These are phyloP conservation scores for Cebidichthys violaceus DNA, from an alignment of 2,113 vertebrate species.

Conservation along the genomic window DNA sequence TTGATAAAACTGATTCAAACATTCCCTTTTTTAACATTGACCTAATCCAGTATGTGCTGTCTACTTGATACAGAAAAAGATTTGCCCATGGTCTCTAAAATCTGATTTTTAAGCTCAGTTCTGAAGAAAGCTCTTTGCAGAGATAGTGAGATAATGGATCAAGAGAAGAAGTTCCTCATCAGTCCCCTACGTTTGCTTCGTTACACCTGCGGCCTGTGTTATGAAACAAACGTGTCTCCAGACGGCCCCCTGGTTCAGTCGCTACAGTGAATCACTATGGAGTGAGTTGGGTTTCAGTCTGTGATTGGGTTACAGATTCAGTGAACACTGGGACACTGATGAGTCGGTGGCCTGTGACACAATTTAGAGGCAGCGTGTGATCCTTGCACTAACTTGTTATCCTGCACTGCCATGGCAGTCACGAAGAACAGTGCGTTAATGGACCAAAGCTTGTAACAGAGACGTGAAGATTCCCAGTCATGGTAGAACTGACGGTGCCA, in stretches of 20 bases:
- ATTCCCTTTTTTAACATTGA: not conserved
- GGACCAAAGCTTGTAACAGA: not conserved
- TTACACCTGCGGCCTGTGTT: conserved; percentile 36
- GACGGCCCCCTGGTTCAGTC: not conserved
- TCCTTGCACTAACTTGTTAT: conserved; percentile 36
- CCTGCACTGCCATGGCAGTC: not conserved
- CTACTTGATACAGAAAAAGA: not conserved
- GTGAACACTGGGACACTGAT: conserved; percentile 10
- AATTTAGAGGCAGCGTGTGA: conserved; percentile 32
- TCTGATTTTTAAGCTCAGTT: not conserved
- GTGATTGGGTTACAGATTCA: conserved; percentile 35
- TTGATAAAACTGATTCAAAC: not conserved
- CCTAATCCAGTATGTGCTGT: not conserved
- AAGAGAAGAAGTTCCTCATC: not conserved
- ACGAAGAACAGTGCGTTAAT: not conserved
- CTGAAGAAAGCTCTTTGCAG: not conserved
- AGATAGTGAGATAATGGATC: not conserved
- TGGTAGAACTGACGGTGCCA: not conserved
- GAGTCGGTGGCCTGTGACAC: conserved; percentile 49
- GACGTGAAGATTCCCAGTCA: not conserved
- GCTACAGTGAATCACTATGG: conserved; percentile 26
- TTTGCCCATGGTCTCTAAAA: not conserved
- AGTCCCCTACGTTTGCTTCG: not conserved
- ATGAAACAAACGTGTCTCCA: conserved; percentile 41
- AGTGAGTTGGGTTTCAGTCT: conserved; percentile 40